Base-by-base conservation (phyloP, 2,797 vertebrate species). In the Cyclopterus lumpus region DNA sequence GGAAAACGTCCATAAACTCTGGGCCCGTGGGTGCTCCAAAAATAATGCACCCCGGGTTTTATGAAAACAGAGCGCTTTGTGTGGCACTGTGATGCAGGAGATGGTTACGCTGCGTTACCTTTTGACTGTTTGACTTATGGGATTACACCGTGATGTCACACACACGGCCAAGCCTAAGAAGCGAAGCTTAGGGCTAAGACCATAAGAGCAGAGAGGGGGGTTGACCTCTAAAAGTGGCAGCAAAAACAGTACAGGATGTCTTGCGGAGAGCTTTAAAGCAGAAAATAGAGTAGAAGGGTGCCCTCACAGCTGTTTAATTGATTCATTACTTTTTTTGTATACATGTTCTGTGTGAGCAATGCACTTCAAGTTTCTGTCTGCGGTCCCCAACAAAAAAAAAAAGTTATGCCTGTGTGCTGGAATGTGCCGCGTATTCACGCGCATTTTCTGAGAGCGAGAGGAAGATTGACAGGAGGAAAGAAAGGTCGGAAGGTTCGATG, bases 81-180 rank as follows among this genome's bases (percentile, higher is more conserved):
- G 67, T 79, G 73, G 70, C n/a, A 63, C 22, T 40, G 38, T 38
- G n/a, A 63, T 40, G 67, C 26, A 79, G 83, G 74, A 58, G 75
- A 81, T 72, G 74, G 75, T 88, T 79, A 78, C 65, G 65, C 70
- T 73, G 63, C 65, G 36, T 81, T 72, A 89, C 79, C 68, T 90
- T 51, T 90, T 88, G 86, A 90, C 89, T 88, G 58, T 91, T 90
- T 83, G 86, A 89, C 83, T 92, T 86, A 88, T 51, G 79, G 90
- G 94, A 93, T 95, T 95, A 95, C 81, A 67, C 79, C 67, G 66
- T 86, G 80, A 84, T 83, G 85, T 86, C 81, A 72, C 75, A 82
- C 91, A 88, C 87, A 85, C 83, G 86, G 80, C 86, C 90, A 90
- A 83, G 86, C 88, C 85, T 93, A 92, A 94, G 82, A 78, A 40